A percentile compares a stretch with the other conserved stretches of the same genome.
Evolutionary conservation across 2,888 invertebrate genomes (phyloP).

Genomic region (Gerris lacustris): DNA sequence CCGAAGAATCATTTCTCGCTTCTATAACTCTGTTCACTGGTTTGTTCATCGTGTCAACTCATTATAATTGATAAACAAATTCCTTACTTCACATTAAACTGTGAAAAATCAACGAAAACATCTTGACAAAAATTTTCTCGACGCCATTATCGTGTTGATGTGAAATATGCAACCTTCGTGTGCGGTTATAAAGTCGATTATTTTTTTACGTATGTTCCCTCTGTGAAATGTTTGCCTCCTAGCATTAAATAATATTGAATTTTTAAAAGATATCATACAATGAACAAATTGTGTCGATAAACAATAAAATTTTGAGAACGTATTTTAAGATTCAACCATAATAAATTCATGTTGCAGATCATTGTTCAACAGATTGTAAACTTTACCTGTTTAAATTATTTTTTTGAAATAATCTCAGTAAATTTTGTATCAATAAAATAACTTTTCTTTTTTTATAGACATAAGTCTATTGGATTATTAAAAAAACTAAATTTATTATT

Average conservation of each 20-base stretch:
- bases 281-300: too few species aligned
- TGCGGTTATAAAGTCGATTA: not conserved
- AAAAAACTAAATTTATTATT: too few species aligned
- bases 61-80: slow-evolving; percentile 34
- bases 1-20: slow-evolving; percentile 43
- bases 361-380: not conserved
- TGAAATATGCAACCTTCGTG: slow-evolving; percentile 3
- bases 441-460: too few species aligned
- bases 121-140: not conserved
- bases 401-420: too few species aligned
- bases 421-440: too few species aligned
- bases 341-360: not conserved
- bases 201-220: not conserved
- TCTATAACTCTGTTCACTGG: slow-evolving; percentile 42
- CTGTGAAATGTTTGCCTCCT: too few species aligned
- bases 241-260: too few species aligned
- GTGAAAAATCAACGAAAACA: not conserved
- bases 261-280: too few species aligned
- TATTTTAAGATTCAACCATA: not conserved
- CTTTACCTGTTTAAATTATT: not conserved
- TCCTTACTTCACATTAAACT: not conserved
- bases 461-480: too few species aligned
- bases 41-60: slow-evolving; percentile 46
- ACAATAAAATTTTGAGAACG: not conserved
- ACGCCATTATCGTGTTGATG: slow-evolving; percentile 6